phyloP scores from a whole-genome alignment of 2,888 invertebrate genomes.

The Ormyrus thymus region DNA sequence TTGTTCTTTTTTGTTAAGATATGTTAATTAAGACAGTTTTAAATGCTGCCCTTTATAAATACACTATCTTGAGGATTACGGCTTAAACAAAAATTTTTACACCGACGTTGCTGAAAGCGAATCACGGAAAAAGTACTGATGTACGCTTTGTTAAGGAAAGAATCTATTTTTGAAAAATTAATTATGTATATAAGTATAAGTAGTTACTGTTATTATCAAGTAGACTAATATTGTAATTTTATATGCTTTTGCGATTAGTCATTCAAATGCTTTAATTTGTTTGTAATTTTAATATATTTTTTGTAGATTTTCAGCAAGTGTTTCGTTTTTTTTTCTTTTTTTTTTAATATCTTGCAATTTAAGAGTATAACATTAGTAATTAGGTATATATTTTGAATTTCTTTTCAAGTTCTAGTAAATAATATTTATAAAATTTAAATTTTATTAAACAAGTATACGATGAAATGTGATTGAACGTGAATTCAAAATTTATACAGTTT shows the following conservation, averaged over 20 bases:
- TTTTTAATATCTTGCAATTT: slow-evolving; percentile 12
- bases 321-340: slow-evolving; percentile 6
- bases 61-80: slow-evolving; percentile 33
- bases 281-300: slow-evolving; percentile 21
- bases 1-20: slow-evolving; percentile 33
- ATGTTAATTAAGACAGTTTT: slow-evolving; percentile 29
- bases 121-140: slow-evolving; percentile 26
- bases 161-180: slow-evolving; percentile 32
- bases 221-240: slow-evolving; percentile 22
- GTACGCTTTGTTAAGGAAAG: slow-evolving; percentile 30
- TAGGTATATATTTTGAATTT: background rate
- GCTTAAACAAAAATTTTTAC: slow-evolving; percentile 52
- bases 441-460: slow-evolving; percentile 45
- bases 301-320: background rate
- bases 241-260: no score
- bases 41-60: slow-evolving; percentile 34
- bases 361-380: background rate
- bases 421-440: slow-evolving; percentile 15
- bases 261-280: background rate
- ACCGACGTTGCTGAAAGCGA: slow-evolving; percentile 17
- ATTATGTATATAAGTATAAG: slow-evolving; percentile 32
- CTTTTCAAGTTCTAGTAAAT: background rate
- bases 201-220: slow-evolving; percentile 37
- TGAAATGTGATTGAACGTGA: slow-evolving; percentile 19
- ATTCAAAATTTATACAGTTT: slow-evolving; percentile 19